phyloP scores from a whole-genome alignment of 1,140 invertebrate genomes.

The Sipha flava region DNA sequence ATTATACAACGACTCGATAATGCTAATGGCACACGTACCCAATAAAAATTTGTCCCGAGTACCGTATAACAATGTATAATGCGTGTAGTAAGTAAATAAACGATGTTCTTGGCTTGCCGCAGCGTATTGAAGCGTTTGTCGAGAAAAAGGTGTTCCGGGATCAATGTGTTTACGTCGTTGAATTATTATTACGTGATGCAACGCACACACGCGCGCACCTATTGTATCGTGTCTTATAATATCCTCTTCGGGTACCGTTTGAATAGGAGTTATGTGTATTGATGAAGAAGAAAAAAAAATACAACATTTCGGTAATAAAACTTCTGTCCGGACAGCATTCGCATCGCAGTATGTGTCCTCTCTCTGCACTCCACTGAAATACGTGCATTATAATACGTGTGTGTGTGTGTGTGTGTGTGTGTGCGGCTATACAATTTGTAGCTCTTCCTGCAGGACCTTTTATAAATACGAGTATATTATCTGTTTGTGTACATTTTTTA shows the following conservation, averaged over 20 bases:
- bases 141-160: conserved; percentile 15
- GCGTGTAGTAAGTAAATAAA: neutral
- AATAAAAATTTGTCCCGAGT: conserved; percentile 19
- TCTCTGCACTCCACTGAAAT: too few relatives aligned
- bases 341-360: neutral
- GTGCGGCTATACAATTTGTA: neutral
- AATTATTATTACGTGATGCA: conserved; percentile 15
- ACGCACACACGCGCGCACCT: neutral
- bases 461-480: neutral
- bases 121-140: neutral
- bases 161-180: neutral
- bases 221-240: neutral
- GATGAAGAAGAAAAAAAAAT: neutral
- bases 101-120: neutral
- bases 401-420: neutral
- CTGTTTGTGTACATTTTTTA: neutral
- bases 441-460: neutral
- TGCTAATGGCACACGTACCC: neutral
- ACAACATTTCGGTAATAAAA: neutral
- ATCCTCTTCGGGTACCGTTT: neutral
- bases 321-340: neutral
- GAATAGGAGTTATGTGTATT: neutral
- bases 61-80: too few relatives aligned
- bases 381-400: neutral
- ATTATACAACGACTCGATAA: too few relatives aligned